phyloP scores from a whole-genome alignment of 2,797 vertebrate species.

The Artibeus lituratus region DNA sequence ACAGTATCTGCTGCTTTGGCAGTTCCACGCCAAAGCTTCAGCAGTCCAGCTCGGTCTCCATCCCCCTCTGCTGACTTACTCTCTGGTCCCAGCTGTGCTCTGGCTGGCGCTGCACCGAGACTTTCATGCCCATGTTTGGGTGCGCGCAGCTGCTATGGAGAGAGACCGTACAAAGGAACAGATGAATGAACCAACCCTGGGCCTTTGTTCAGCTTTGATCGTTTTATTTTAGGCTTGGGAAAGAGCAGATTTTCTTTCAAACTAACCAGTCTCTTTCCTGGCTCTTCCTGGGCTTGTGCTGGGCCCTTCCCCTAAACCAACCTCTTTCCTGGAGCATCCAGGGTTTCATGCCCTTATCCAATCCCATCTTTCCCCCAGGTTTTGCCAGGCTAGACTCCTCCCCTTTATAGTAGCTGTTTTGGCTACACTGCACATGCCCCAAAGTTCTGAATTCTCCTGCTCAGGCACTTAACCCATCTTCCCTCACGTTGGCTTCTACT shows the following conservation, averaged over 20 bases:
- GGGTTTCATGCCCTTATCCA: not conserved
- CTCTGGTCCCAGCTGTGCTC: not conserved
- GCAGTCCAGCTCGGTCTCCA: not conserved
- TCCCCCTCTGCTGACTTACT: not conserved
- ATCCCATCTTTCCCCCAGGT: not conserved
- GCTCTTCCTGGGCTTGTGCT: not conserved
- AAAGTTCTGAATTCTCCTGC: not conserved
- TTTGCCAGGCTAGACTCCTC: not conserved
- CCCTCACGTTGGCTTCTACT: too few relatives aligned
- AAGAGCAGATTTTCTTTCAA: not conserved
- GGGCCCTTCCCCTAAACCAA: not conserved
- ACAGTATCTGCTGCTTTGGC: not conserved
- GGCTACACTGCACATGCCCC: not conserved
- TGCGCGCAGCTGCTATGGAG: not conserved
- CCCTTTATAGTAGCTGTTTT: not conserved
- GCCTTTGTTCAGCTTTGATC: not conserved
- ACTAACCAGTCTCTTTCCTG: not conserved
- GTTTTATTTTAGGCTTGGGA: not conserved
- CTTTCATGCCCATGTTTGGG: not conserved
- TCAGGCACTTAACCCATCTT: too few relatives aligned
- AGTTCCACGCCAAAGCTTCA: not conserved
- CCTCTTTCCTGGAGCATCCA: not conserved
- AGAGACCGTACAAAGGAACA: not conserved
- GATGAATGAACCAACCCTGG: not conserved
- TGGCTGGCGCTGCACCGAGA: not conserved